These are phyloP conservation scores for Anomalospiza imberbis DNA, from an alignment of 2,797 vertebrate genomes.

Conservation along the genomic window DNA sequence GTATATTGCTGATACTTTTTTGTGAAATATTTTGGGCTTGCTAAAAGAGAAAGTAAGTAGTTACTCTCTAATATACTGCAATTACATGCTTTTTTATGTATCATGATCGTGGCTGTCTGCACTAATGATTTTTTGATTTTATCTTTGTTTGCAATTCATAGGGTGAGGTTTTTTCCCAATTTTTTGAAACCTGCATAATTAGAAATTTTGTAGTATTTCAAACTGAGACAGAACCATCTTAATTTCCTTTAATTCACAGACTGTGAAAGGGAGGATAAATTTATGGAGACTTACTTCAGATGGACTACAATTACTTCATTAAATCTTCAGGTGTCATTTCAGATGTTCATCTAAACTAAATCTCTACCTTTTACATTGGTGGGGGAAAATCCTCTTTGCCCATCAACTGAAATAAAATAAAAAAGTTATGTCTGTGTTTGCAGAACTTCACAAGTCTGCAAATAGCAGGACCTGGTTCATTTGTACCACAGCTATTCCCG, in stretches of 20 bases:
- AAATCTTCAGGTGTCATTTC: background rate
- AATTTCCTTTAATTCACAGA: background rate
- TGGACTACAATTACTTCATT: fast-evolving
- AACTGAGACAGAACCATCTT: background rate
- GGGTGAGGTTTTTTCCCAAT: fast-evolving
- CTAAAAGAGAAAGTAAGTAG: background rate
- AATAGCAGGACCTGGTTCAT: background rate
- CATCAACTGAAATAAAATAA: fast-evolving
- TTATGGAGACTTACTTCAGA: background rate
- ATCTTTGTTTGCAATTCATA: background rate
- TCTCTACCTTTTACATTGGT: fast-evolving
- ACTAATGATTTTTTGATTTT: background rate
- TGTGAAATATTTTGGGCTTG: background rate
- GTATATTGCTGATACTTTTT: fast-evolving
- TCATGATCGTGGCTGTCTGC: background rate
- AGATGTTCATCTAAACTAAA: background rate
- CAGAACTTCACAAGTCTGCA: background rate
- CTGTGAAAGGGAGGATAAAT: background rate
- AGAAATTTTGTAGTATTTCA: background rate
- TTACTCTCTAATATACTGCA: background rate
- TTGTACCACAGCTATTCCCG: fast-evolving
- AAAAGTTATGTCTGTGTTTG: background rate
- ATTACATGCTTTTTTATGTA: background rate
- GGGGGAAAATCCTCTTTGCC: background rate
- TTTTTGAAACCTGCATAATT: background rate